Percentiles rank a stretch among this genome's conserved stretches.
These are phyloP conservation scores for Cyphomyrus discorhynchus DNA, from an alignment of 2,113 vertebrate species.

Conservation along the genomic window DNA sequence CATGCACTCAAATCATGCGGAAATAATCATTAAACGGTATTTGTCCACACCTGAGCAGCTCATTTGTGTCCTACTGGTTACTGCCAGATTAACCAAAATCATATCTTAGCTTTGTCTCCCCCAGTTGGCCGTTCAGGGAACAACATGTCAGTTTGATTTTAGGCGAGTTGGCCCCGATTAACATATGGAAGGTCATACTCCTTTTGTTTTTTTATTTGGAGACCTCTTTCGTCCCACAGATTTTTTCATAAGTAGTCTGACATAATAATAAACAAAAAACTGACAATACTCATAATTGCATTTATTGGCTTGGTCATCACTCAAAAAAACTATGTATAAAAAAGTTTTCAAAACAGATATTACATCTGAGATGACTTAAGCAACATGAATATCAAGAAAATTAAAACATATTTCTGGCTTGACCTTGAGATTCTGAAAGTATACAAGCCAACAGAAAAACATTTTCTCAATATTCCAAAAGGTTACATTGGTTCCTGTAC, in stretches of 20 bases:
- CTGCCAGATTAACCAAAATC: neutral
- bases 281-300: constrained; percentile 35
- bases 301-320: constrained; percentile 63
- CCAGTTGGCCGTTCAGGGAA: neutral
- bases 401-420: constrained; percentile 49
- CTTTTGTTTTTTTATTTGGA: neutral
- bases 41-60: constrained; percentile 59
- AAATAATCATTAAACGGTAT: constrained; percentile 37
- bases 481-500: constrained; percentile 43
- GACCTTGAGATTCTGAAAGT: constrained; percentile 51
- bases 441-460: constrained; percentile 28
- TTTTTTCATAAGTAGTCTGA: neutral
- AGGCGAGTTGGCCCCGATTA: neutral
- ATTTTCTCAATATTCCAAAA: constrained; percentile 19
- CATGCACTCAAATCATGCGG: constrained; percentile 30
- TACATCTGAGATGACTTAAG: constrained; percentile 60
- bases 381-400: constrained; percentile 54
- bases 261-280: neutral
- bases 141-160: neutral
- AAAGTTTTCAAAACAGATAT: constrained; percentile 64
- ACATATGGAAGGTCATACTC: neutral
- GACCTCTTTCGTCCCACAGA: neutral
- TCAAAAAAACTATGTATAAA: constrained; percentile 66
- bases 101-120: neutral
- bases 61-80: neutral